A percentile compares a stretch with the other conserved stretches of the same genome.
Conservation (phyloP, 30 jellyfish, hydroid and myxozoan species). For the Mastigias papua region DNA sequence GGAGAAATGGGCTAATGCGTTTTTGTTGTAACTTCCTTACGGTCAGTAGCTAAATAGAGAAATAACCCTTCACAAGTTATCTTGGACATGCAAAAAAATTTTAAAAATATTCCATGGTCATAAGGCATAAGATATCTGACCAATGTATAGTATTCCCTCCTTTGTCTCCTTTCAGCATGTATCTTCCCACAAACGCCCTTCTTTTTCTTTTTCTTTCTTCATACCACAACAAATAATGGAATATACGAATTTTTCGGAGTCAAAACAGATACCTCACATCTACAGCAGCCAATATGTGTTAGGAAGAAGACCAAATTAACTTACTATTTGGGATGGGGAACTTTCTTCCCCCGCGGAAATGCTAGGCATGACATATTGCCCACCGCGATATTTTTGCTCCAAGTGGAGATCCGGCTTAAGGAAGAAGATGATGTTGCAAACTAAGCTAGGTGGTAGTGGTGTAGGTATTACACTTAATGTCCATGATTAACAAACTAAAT, state of each 20-base stretch:
- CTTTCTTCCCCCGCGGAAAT: too few species aligned
- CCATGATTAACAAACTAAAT: too few species aligned
- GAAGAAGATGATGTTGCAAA: too few species aligned
- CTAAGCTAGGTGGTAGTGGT: too few species aligned
- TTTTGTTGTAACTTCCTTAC: not conserved
- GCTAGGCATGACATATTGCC: too few species aligned
- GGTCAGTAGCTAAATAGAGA: not conserved
- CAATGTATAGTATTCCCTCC: conserved; percentile 32
- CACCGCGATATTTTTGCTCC: too few species aligned
- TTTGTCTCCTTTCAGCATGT: conserved; percentile 1
- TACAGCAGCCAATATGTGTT: too few species aligned
- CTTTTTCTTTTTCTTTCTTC: not conserved
- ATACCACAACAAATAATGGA: not conserved
- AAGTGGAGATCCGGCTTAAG: too few species aligned
- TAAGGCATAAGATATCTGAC: conserved; percentile 1
- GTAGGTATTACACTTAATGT: too few species aligned
- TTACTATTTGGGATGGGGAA: too few species aligned
- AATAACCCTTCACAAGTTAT: not conserved
- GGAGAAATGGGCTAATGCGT: conserved; percentile 9
- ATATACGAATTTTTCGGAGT: not conserved
- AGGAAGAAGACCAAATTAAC: too few species aligned
- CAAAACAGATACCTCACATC: not conserved
- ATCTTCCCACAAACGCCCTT: conserved; percentile 35
- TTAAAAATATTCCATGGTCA: conserved; percentile 22
- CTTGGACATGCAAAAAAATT: conserved; percentile 20